Percentiles rank a stretch among this genome's conserved stretches.
These are phyloP conservation scores for Calycopis cecrops DNA, from an alignment of 1,140 invertebrate species.

Conservation along the genomic window DNA sequence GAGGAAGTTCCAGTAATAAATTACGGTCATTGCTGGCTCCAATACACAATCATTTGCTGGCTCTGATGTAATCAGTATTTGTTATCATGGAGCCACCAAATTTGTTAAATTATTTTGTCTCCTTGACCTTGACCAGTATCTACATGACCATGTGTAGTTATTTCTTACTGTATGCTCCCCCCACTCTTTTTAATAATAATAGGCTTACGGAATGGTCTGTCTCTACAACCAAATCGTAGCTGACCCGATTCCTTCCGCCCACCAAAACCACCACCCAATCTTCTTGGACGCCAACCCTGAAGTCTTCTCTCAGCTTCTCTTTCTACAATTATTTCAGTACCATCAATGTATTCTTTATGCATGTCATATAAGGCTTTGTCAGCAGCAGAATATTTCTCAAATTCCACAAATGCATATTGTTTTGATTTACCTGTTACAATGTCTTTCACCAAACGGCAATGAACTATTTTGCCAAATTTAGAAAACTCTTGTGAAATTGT, in stretches of 20 bases:
- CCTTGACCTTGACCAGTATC: no score
- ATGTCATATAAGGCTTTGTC: constrained; percentile 77
- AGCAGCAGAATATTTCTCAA: constrained; percentile 76
- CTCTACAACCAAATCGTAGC: constrained; percentile 88
- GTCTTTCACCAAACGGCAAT: constrained; percentile 83
- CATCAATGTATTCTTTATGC: constrained; percentile 76
- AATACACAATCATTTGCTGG: background rate
- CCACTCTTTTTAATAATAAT: constrained; percentile 41
- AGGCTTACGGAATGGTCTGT: constrained; percentile 84
- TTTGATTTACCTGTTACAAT: constrained; percentile 89
- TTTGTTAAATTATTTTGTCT: no score
- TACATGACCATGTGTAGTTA: no score
- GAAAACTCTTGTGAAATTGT: constrained; percentile 79
- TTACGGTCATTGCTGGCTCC: no score
- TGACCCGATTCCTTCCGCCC: constrained; percentile 93
- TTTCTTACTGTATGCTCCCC: constrained; percentile 7
- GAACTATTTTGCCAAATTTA: constrained; percentile 80
- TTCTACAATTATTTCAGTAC: constrained; percentile 83
- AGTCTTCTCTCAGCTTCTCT: constrained; percentile 76
- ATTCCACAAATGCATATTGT: constrained; percentile 92
- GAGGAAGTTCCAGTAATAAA: no score
- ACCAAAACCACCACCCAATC: constrained; percentile 91
- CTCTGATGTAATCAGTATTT: background rate
- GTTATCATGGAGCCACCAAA: no score
- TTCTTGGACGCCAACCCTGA: constrained; percentile 85